A percentile compares a stretch with the other conserved stretches of the same genome.
phyloP scores from a whole-genome alignment of 53 echinoderm and acorn worm genomes.

The Temnopleurus reevesii region DNA sequence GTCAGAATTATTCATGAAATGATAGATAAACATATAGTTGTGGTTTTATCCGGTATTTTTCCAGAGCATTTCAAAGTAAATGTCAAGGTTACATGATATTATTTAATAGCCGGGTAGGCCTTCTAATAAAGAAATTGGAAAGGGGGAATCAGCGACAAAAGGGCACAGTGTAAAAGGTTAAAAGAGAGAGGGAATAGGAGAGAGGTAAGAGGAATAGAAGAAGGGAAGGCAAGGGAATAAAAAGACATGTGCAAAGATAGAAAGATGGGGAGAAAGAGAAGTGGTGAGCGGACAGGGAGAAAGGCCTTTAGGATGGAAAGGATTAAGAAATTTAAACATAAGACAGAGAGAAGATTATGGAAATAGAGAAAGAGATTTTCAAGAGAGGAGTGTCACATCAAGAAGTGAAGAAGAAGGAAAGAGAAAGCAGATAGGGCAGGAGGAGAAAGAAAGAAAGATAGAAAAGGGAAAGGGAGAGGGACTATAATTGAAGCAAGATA shows the following conservation, averaged over 20 bases:
- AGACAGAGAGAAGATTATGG: background rate
- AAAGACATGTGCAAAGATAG: background rate
- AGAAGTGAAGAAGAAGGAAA: background rate
- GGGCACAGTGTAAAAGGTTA: background rate
- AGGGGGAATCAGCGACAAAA: background rate
- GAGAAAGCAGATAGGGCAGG: background rate
- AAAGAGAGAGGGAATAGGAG: background rate
- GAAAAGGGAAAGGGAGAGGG: background rate
- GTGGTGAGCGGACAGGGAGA: background rate
- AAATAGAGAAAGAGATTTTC: too few relatives aligned
- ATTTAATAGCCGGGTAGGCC: too few relatives aligned
- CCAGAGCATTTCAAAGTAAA: too few relatives aligned
- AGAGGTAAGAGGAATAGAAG: background rate
- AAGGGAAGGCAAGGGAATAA: background rate
- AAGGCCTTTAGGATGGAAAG: background rate
- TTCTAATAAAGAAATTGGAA: background rate
- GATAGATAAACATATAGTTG: too few relatives aligned
- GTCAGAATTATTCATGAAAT: too few relatives aligned
- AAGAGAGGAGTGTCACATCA: too few relatives aligned
- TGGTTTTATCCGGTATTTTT: too few relatives aligned
- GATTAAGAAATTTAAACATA: background rate
- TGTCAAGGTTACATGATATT: too few relatives aligned
- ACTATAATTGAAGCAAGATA: background rate
- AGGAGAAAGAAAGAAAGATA: background rate
- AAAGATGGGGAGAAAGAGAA: background rate